phyloP scores from a whole-genome alignment of 2,888 invertebrate species.

The Heliconius ismenius region DNA sequence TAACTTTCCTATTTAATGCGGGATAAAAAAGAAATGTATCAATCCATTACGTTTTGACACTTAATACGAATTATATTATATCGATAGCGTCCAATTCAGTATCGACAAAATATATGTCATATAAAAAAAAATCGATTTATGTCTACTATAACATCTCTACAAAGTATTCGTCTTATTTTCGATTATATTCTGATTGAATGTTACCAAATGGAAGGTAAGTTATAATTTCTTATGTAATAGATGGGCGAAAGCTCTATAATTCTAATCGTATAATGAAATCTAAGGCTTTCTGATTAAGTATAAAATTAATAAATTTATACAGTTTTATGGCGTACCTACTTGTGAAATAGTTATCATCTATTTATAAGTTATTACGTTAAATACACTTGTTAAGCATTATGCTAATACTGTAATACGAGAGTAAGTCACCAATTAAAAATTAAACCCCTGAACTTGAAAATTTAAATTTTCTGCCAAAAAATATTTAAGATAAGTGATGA shows the following conservation, averaged over 20 bases:
- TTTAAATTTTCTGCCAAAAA: background rate
- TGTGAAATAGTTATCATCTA: slow-evolving; percentile 22
- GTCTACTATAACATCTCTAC: slow-evolving; percentile 2
- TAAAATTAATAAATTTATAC: slow-evolving; percentile 24
- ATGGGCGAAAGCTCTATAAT: slow-evolving; percentile 25
- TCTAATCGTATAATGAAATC: slow-evolving; percentile 19
- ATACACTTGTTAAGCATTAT: slow-evolving; percentile 8
- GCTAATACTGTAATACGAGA: slow-evolving; percentile 3
- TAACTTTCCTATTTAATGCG: too few species aligned
- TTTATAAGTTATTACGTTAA: slow-evolving; percentile 11
- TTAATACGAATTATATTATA: background rate
- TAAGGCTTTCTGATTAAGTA: slow-evolving; percentile 15
- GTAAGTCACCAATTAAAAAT: background rate
- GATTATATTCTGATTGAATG: slow-evolving; percentile 36
- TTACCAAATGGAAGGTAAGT: slow-evolving; percentile 17
- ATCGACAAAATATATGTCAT: background rate
- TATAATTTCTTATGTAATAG: slow-evolving; percentile 16
- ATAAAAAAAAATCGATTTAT: background rate
- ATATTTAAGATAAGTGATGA: background rate
- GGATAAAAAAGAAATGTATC: background rate
- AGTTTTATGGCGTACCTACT: background rate
- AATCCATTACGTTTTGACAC: background rate
- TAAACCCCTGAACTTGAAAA: background rate
- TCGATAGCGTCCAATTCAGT: background rate
- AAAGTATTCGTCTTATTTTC: slow-evolving; percentile 23